Evolutionary conservation across 2,888 invertebrate species (phyloP).

Genomic region (Sarcophaga variegata): DNA sequence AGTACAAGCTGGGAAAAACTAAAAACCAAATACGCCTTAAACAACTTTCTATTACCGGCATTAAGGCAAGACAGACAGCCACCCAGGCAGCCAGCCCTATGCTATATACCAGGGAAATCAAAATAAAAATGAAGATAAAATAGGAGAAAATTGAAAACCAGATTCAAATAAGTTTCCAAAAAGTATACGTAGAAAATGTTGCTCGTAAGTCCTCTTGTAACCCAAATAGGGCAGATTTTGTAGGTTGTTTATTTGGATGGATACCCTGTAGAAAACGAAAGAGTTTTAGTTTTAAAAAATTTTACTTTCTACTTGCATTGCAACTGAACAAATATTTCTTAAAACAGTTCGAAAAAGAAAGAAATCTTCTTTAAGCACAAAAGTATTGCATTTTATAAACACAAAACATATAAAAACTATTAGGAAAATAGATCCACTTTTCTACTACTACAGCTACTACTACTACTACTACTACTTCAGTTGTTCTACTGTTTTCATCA

Average conservation of each 20-base stretch:
- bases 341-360: too few species aligned
- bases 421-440: too few species aligned
- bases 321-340: background rate
- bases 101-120: too few species aligned
- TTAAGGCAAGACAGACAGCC: background rate
- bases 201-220: too few species aligned
- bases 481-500: background rate
- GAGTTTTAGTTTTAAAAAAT: constrained; percentile 15
- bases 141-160: background rate
- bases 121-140: background rate
- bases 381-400: constrained; percentile 5
- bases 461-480: background rate
- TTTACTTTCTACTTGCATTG: constrained; percentile 42
- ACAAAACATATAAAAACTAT: background rate
- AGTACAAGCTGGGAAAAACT: background rate
- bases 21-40: constrained; percentile 11
- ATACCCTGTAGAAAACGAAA: background rate
- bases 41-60: background rate
- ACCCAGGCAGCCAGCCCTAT: background rate
- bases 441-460: background rate
- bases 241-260: background rate
- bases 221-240: constrained; percentile 10
- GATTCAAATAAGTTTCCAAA: background rate
- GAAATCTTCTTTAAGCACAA: background rate
- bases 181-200: too few species aligned